Base-by-base conservation (phyloP, 2,888 invertebrate species). In the Fabriciana adippe region DNA sequence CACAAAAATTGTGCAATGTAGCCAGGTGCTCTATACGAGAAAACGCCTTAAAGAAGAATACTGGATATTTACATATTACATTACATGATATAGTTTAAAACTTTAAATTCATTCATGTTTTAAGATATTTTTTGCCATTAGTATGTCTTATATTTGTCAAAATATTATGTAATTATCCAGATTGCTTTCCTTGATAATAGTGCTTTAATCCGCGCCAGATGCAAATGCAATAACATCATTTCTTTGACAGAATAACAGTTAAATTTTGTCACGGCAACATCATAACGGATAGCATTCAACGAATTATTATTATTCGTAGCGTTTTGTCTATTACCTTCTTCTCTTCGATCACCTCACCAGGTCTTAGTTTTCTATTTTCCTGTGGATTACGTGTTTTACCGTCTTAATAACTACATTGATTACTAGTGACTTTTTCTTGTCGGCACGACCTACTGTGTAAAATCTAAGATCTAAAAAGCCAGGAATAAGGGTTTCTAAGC, bases 301-400 rank as follows among this genome's bases (percentile, higher is more conserved):
- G 85, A 82, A 86, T 84, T 81, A 79, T 80, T 86, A 86, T 84
- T 81, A 79, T 80, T 86, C 83, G 84, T 85, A 87, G 85, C 86
- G 80, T 83, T 79, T 86, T 82, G 81, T 51, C 83, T 87, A 86
- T 97, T 96, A 98, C 97, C 97, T 97, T 97, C 94, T 96, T 97
- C 89, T 97, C 97, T 93, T 97, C 97, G 93, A 97, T 93, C 93
- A 97, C 96, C 95, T 98, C 97, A 93, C 97, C 97, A 80, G 97
- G 97, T 88, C 97, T 97, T 93, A 97, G 96, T 95, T 97, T 97
- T 94, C 97, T 96, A 95, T 96, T 95, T 92, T 96, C 96, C 97
- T 93, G 93, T 92, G 91, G 86, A 92, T 92, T 92, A 89, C 81
- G 89, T 86, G 89, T 92, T 90, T 86, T 83, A 89, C 89, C 81